phyloP scores from a whole-genome alignment of 2,797 vertebrate species.

The Schizothorax lantsangensis region DNA sequence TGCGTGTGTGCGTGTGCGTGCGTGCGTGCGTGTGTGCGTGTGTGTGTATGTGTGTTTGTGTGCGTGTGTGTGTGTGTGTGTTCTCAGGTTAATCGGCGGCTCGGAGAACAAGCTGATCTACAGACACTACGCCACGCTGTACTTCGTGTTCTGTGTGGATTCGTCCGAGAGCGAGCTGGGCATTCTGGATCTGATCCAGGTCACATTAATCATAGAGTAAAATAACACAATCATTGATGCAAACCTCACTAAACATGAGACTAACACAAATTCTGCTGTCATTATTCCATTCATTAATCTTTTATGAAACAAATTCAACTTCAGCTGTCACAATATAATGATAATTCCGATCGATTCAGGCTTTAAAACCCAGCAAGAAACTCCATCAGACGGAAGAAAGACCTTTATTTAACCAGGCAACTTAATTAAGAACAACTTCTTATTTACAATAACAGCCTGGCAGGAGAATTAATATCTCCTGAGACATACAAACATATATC shows the following conservation, averaged over 20 bases:
- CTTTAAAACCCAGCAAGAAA: not conserved
- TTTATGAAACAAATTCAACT: not conserved
- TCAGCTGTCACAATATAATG: too few species aligned
- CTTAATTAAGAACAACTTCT: too few species aligned
- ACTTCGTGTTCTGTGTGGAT: conserved; percentile 99
- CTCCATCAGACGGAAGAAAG: too few species aligned
- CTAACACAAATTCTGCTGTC: not conserved
- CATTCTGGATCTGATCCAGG: conserved; percentile 98
- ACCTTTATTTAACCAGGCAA: too few species aligned
- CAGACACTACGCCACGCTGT: conserved; percentile 96
- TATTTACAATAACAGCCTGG: too few species aligned
- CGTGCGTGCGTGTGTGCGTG: too few species aligned
- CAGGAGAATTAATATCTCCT: too few species aligned
- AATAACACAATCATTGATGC: not conserved
- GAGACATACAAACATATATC: too few species aligned
- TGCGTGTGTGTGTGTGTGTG: not conserved
- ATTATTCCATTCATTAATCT: not conserved
- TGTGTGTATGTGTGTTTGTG: not conserved
- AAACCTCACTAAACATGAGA: not conserved
- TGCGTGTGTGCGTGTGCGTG: not conserved
- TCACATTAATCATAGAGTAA: not conserved
- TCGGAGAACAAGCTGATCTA: conserved; percentile 99
- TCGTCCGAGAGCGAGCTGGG: conserved; percentile 98
- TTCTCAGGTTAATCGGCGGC: conserved; percentile 89
- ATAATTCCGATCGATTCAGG: not conserved